These are phyloP conservation scores for Mesocentrotus franciscanus DNA, from an alignment of 53 echinoderm and acorn worm genomes.

Conservation along the genomic window DNA sequence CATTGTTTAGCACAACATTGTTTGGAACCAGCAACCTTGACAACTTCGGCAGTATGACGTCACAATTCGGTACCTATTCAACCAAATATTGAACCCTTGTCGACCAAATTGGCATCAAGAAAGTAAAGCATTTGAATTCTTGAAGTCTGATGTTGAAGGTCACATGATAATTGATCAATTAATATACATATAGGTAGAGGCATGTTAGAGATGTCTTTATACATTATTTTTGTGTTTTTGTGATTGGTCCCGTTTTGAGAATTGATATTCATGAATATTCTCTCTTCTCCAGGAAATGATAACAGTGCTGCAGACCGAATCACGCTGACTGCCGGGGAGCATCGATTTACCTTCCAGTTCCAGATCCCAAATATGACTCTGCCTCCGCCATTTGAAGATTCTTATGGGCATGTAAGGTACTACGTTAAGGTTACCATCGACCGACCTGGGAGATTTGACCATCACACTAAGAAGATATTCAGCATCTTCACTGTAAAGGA, in stretches of 20 bases:
- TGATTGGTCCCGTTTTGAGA: neutral
- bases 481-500: constrained; percentile 52
- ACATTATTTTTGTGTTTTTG: too few relatives aligned
- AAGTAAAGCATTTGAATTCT: too few relatives aligned
- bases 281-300: constrained; percentile 21
- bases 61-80: too few relatives aligned
- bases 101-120: too few relatives aligned
- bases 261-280: neutral
- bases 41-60: too few relatives aligned
- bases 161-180: too few relatives aligned
- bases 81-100: too few relatives aligned
- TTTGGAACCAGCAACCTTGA: too few relatives aligned
- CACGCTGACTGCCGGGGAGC: constrained; percentile 40
- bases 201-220: too few relatives aligned
- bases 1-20: too few relatives aligned
- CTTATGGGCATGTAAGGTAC: constrained; percentile 50
- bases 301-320: neutral
- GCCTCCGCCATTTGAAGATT: constrained; percentile 48
- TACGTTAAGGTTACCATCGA: constrained; percentile 57
- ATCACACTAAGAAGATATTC: constrained; percentile 45
- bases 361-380: constrained; percentile 35
- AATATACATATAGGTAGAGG: too few relatives aligned
- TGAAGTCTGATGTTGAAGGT: too few relatives aligned
- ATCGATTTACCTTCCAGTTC: constrained; percentile 57
- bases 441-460: constrained; percentile 67